Evolutionary conservation across 2,113 vertebrate species (phyloP).

Genomic region (Corythaeola cristata): DNA sequence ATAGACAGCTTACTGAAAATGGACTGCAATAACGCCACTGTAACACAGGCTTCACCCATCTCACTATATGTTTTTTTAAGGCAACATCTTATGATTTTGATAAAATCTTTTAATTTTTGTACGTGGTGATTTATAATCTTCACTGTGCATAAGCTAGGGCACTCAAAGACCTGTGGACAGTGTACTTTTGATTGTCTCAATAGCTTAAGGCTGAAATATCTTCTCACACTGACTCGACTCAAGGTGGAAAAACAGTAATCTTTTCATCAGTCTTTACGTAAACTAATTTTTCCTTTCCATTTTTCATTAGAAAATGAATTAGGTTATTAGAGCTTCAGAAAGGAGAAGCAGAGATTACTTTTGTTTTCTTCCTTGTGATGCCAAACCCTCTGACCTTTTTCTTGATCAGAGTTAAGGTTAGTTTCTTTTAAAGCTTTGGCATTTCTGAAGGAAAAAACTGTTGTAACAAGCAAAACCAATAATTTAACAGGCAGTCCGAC

Average conservation of each 20-base stretch:
- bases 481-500: not conserved
- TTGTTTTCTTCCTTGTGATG: not conserved
- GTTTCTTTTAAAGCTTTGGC: not conserved
- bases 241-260: not conserved
- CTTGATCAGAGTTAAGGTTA: not conserved
- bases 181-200: not conserved
- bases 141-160: not conserved
- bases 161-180: not conserved
- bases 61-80: not conserved
- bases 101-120: not conserved
- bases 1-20: not conserved
- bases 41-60: not conserved
- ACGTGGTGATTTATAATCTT: not conserved
- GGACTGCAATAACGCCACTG: not conserved
- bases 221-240: not conserved
- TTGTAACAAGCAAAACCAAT: not conserved
- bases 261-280: not conserved
- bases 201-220: not conserved
- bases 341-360: not conserved
- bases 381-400: not conserved
- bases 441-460: not conserved
- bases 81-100: not conserved
- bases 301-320: not conserved
- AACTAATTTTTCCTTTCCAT: not conserved
- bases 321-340: not conserved